A percentile compares a stretch with the other conserved stretches of the same genome.
These are phyloP conservation scores for Siniperca scherzeri DNA, from an alignment of 2,797 vertebrate genomes.

Conservation along the genomic window DNA sequence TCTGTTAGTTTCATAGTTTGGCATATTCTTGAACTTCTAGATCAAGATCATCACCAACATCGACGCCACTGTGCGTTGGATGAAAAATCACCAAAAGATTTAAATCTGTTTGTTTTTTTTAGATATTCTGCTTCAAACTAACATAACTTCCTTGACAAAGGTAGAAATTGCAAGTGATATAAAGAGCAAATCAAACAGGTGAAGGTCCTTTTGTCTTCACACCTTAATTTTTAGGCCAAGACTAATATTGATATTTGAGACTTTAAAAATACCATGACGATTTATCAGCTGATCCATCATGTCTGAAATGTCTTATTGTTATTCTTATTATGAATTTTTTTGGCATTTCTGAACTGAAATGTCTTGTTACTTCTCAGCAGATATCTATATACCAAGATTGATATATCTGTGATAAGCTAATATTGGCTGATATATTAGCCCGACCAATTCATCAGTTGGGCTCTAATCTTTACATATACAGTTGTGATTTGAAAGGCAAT, in stretches of 20 bases:
- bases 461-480: background rate
- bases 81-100: background rate
- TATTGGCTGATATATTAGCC: background rate
- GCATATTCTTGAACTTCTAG: background rate
- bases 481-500: background rate
- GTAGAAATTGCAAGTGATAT: background rate
- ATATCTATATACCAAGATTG: background rate
- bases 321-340: background rate
- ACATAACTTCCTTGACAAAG: background rate
- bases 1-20: conserved; percentile 29
- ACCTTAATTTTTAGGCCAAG: no score
- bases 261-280: background rate
- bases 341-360: background rate
- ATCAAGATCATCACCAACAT: conserved; percentile 30
- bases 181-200: background rate
- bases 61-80: background rate
- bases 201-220: background rate
- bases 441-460: background rate
- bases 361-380: background rate
- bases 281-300: background rate
- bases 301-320: background rate
- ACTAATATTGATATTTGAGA: background rate
- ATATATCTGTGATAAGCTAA: background rate
- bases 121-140: background rate
- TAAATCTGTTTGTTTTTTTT: background rate